Percentiles rank a stretch among this genome's conserved stretches.
Conservation (phyloP, 2,888 invertebrate species). For the Lasioglossum pauxillum region DNA sequence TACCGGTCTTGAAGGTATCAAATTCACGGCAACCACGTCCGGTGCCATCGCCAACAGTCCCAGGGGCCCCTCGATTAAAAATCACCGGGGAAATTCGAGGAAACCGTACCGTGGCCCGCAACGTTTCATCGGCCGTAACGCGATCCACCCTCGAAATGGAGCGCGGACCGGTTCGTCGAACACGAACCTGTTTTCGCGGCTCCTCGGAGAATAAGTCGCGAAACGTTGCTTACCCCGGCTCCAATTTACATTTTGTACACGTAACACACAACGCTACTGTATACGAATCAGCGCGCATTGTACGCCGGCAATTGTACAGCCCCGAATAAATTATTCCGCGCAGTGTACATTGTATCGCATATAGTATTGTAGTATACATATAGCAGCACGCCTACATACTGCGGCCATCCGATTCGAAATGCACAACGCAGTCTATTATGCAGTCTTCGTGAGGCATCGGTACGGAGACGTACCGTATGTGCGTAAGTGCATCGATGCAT, state of each 20-base stretch:
- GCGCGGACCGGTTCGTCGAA: slow-evolving; percentile 1
- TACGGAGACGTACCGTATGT: neutral
- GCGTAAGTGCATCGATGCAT: slow-evolving; percentile 15
- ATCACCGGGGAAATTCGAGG: slow-evolving; percentile 8
- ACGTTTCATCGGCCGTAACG: slow-evolving; percentile 19
- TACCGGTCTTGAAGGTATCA: slow-evolving; percentile 16
- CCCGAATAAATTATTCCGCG: slow-evolving; percentile 8
- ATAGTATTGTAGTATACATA: neutral
- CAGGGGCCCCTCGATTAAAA: slow-evolving; percentile 8
- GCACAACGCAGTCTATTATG: slow-evolving; percentile 10
- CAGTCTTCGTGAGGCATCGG: slow-evolving; percentile 1
- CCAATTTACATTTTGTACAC: slow-evolving; percentile 8
- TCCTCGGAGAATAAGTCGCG: slow-evolving; percentile 4
- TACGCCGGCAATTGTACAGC: neutral
- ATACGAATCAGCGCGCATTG: slow-evolving; percentile 8
- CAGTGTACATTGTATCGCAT: neutral
- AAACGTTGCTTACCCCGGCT: neutral
- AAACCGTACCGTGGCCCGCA: slow-evolving; percentile 11
- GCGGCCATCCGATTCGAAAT: neutral
- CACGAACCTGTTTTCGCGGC: neutral
- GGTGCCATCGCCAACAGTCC: neutral
- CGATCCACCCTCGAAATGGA: slow-evolving; percentile 1
- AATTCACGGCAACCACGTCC: slow-evolving; percentile 3
- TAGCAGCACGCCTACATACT: neutral
- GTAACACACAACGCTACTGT: neutral